These are phyloP conservation scores for Dipodomys spectabilis DNA, from an alignment of 2,113 vertebrate genomes.

Conservation along the genomic window DNA sequence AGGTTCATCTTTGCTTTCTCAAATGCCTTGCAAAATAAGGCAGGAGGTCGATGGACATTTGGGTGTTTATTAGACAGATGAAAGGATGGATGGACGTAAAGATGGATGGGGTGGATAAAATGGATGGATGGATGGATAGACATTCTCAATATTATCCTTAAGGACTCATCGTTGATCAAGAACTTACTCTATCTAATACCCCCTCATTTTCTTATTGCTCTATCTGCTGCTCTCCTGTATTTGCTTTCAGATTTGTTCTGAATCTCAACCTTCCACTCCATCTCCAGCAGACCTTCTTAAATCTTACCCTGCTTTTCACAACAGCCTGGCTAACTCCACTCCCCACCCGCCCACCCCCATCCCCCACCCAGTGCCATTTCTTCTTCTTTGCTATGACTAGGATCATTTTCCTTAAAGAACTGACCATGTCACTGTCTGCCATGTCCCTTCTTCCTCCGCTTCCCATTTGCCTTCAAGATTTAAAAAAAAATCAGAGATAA, in stretches of 20 bases:
- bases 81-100: neutral
- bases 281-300: neutral
- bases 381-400: neutral
- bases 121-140: neutral
- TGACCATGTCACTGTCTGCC: neutral
- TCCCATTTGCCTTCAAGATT: neutral
- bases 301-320: conserved; percentile 5
- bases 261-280: neutral
- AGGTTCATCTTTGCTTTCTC: neutral
- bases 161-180: neutral
- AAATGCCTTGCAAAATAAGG: conserved; percentile 23
- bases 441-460: neutral
- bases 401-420: neutral
- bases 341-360: neutral
- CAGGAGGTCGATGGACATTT: neutral
- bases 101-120: neutral
- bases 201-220: neutral
- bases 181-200: neutral
- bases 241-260: neutral
- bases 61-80: neutral
- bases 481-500: neutral
- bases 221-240: neutral
- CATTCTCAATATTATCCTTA: neutral
- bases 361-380: neutral
- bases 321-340: neutral